Evolutionary conservation across 1,140 invertebrate species (phyloP), one percentile per base, ranked within the genome.

Genomic region (Apis laboriosa): DNA sequence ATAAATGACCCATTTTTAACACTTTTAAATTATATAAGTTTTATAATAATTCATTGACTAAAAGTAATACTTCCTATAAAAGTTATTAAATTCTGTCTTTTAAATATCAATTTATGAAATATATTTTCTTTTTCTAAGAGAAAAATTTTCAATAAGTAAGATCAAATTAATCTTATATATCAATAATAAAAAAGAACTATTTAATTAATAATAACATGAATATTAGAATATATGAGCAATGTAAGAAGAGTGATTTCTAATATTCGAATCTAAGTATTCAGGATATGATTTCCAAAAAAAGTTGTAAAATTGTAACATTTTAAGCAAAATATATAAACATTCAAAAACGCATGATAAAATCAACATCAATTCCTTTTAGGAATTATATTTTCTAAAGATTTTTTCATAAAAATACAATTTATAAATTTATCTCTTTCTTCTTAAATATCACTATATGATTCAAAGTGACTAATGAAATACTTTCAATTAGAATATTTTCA

Each of bases 171-270:
- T 19, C 55, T 79, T 61, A 53, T 24, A 17, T 24, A 34, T 72
- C 19, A 4, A 72, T 17, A 8, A 24, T 19, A 24, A 76, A 53
- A 76, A 17, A 15, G 49, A 34, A 76, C 11, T 43, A 43, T 43
- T 21, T 15, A 5, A 7, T n/a, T 24, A 60, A 70, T 70, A 56
- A 51, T n/a, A 67, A 51, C 21, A 43, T 55, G 72, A 81, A 55
- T 81, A 67, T 61, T 81, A 43, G 34, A 43, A 43, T 43, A 43
- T 43, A 53, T 3, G 43, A 68, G 60, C 64, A 34, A 81, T 49
- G 15, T 61, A 60, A 68, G 24, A 17, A 68, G 60, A 21, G 12
- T 49, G n/a, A 64, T 49, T 19, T 55, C 24, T 80, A 24, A 12
- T 55, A 67, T 43, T 49, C 28, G 55, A 43, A 67, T 28, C 49